A percentile compares a stretch with the other conserved stretches of the same genome.
Conservation (phyloP, 2,888 invertebrate genomes). For the Onthophagus sagittarius region DNA sequence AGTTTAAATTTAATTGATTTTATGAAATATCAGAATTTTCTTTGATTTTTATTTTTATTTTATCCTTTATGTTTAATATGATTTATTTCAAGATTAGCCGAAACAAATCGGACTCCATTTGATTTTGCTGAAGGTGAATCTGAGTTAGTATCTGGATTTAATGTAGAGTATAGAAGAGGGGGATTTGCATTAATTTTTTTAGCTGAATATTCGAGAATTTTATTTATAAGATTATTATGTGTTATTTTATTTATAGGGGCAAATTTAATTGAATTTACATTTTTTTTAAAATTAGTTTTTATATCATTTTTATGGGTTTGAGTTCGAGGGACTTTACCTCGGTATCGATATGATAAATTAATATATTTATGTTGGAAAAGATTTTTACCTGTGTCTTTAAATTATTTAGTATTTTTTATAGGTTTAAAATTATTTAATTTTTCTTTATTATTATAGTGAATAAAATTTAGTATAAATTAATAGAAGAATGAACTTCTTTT, state of each 20-base stretch:
- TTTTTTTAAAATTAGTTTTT: conserved; percentile 56
- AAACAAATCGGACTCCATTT: conserved; percentile 57
- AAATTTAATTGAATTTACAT: conserved; percentile 48
- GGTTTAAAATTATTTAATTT: conserved; percentile 52
- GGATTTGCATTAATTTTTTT: conserved; percentile 72
- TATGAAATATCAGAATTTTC: conserved; percentile 50
- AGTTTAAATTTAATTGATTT: conserved; percentile 54
- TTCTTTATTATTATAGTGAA: conserved; percentile 43
- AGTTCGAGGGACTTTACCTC: conserved; percentile 64
- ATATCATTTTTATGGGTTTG: conserved; percentile 63
- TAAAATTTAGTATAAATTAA: conserved; percentile 50
- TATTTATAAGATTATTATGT: conserved; percentile 64
- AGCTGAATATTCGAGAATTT: conserved; percentile 65
- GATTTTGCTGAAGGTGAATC: conserved; percentile 69
- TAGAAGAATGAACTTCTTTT: conserved; percentile 57
- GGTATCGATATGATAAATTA: conserved; percentile 72
- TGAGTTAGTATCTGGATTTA: conserved; percentile 76
- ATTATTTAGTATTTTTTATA: conserved; percentile 43
- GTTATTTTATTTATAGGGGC: conserved; percentile 57
- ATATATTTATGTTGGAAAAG: conserved; percentile 65
- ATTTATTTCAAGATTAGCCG: conserved; percentile 60
- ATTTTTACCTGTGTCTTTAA: conserved; percentile 58
- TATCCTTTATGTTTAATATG: conserved; percentile 55
- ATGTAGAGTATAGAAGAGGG: conserved; percentile 70
- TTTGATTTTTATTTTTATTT: conserved; percentile 56